Evolutionary conservation across 2,888 invertebrate species (phyloP).

Genomic region (Drosophila vallismaia): DNA sequence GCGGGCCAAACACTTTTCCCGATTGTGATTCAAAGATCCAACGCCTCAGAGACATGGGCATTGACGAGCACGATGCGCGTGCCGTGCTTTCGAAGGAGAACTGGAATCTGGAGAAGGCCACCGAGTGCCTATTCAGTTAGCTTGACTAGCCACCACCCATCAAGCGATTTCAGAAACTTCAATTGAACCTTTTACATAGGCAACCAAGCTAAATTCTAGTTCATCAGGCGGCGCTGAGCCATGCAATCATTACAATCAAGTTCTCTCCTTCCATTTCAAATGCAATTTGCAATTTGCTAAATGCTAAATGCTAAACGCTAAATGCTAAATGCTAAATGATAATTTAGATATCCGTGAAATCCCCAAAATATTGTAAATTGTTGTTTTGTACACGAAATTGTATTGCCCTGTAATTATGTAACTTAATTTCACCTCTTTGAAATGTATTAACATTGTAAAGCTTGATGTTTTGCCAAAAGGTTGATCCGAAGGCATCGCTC

Average conservation of each 20-base stretch:
- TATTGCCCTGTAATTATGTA: constrained; percentile 14
- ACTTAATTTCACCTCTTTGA: not conserved
- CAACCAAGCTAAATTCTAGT: constrained; percentile 43
- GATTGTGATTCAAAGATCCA: constrained; percentile 95
- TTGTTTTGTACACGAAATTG: constrained; percentile 19
- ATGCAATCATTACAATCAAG: constrained; percentile 22
- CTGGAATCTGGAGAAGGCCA: constrained; percentile 96
- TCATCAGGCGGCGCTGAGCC: not conserved
- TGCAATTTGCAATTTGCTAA: not conserved
- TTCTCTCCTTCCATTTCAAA: constrained; percentile 3
- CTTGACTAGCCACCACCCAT: constrained; percentile 56
- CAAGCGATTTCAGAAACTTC: constrained; percentile 12
- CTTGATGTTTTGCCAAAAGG: constrained; percentile 36
- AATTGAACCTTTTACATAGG: constrained; percentile 14
- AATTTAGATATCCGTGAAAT: not conserved
- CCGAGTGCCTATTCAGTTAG: constrained; percentile 94
- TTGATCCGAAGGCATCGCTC: constrained; percentile 59
- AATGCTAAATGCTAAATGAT: constrained; percentile 3
- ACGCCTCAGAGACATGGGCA: constrained; percentile 96
- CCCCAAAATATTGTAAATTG: constrained; percentile 18
- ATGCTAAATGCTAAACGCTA: constrained; percentile 1
- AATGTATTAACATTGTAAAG: constrained; percentile 11
- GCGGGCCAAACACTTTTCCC: constrained; percentile 89
- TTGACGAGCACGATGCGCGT: constrained; percentile 94
- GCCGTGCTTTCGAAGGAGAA: constrained; percentile 95